Percentiles rank a stretch among this genome's conserved stretches.
phyloP scores from a whole-genome alignment of 2,888 invertebrate species.

The Lissocephala sabroskyi region DNA sequence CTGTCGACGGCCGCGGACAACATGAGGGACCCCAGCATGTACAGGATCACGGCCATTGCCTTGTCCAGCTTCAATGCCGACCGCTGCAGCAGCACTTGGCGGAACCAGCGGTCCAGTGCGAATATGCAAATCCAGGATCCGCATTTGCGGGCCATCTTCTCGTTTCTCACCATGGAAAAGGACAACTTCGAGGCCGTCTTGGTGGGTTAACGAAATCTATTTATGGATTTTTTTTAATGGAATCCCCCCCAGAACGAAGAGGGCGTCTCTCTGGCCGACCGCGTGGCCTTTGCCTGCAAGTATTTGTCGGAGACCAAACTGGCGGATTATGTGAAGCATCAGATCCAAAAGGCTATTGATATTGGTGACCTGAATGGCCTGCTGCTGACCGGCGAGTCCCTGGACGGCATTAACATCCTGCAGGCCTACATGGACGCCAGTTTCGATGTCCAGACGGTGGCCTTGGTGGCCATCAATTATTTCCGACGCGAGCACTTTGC shows the following conservation, averaged over 20 bases:
- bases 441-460: constrained; percentile 93
- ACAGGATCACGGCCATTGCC: constrained; percentile 80
- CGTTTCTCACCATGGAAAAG: constrained; percentile 88
- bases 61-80: constrained; percentile 90
- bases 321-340: constrained; percentile 82
- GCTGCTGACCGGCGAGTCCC: constrained; percentile 85
- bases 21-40: constrained; percentile 67
- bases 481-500: constrained; percentile 81
- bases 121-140: constrained; percentile 87
- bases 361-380: constrained; percentile 89
- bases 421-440: constrained; percentile 90
- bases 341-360: constrained; percentile 80
- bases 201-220: constrained; percentile 73
- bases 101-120: constrained; percentile 82
- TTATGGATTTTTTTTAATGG: neutral
- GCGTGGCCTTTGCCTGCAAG: constrained; percentile 92
- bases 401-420: constrained; percentile 84
- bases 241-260: constrained; percentile 86
- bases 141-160: constrained; percentile 91
- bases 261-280: constrained; percentile 88
- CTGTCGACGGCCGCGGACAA: constrained; percentile 81
- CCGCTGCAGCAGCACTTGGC: constrained; percentile 82
- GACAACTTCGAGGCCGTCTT: constrained; percentile 84
- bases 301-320: constrained; percentile 87
- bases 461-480: constrained; percentile 84